Conservation (phyloP, 2,113 vertebrate genomes). For the Carlito syrichta region DNA sequence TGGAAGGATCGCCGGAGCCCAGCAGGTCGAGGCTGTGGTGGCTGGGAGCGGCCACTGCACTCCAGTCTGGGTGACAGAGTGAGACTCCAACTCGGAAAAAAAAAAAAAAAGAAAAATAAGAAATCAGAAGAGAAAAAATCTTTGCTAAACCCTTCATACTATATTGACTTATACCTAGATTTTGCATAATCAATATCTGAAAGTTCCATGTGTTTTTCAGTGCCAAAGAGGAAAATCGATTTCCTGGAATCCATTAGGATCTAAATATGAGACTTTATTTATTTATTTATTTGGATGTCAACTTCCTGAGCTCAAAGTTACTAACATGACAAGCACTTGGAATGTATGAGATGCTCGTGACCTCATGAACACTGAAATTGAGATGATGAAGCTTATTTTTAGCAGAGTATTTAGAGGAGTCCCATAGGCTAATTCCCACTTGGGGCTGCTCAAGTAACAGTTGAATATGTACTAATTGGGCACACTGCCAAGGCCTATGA, state of each 20-base stretch:
- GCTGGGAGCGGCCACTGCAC: no score
- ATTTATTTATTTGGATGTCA: not conserved
- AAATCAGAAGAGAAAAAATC: not conserved
- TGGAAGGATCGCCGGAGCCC: no score
- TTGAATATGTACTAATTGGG: constrained; percentile 33
- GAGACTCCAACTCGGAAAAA: no score
- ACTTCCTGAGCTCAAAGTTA: not conserved
- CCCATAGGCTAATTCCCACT: not conserved
- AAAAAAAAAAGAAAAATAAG: no score
- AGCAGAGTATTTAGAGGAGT: not conserved
- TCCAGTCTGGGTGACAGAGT: no score
- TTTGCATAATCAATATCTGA: not conserved
- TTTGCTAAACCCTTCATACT: not conserved
- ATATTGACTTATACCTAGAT: not conserved
- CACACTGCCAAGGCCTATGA: constrained; percentile 22
- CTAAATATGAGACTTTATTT: not conserved
- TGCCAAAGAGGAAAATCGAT: not conserved
- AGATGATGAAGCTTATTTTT: constrained; percentile 53
- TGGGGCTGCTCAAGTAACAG: not conserved
- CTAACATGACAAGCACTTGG: not conserved
- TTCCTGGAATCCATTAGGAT: not conserved
- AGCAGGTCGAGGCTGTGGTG: no score
- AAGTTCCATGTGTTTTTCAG: not conserved
- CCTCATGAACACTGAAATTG: not conserved
- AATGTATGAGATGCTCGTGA: not conserved